A percentile compares a stretch with the other conserved stretches of the same genome.
Conservation (phyloP, 2,113 vertebrate species). For the Physeter macrocephalus region DNA sequence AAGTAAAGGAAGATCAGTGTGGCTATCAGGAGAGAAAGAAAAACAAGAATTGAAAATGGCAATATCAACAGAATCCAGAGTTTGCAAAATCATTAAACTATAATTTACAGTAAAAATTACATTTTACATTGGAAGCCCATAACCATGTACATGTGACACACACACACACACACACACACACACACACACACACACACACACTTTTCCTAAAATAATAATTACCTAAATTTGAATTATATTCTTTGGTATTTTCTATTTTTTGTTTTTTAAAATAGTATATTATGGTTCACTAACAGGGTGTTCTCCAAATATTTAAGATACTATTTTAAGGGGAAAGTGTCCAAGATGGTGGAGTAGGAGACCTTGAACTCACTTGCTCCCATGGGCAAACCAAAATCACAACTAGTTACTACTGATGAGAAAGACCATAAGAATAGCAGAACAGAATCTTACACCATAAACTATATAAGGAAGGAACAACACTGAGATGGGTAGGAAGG, state of each 20-base stretch:
- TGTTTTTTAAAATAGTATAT: neutral
- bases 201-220: neutral
- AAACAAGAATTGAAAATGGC: neutral
- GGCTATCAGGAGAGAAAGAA: neutral
- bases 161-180: neutral
- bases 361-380: neutral
- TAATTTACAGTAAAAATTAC: neutral
- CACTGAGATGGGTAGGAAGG: neutral
- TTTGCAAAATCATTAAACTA: neutral
- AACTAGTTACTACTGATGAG: neutral
- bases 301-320: neutral
- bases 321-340: neutral
- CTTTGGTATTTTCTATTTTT: neutral
- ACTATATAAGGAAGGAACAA: neutral
- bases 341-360: neutral
- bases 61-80: neutral
- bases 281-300: neutral
- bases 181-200: neutral
- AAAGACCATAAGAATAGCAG: neutral
- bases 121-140: neutral
- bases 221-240: neutral
- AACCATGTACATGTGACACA: neutral
- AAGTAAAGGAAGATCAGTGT: neutral
- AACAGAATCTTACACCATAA: neutral
- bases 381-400: neutral